Evolutionary conservation across 92 coral and sea anemone species (phyloP), one percentile per base, ranked within the genome.

Genomic region (Micromussa lordhowensis): DNA sequence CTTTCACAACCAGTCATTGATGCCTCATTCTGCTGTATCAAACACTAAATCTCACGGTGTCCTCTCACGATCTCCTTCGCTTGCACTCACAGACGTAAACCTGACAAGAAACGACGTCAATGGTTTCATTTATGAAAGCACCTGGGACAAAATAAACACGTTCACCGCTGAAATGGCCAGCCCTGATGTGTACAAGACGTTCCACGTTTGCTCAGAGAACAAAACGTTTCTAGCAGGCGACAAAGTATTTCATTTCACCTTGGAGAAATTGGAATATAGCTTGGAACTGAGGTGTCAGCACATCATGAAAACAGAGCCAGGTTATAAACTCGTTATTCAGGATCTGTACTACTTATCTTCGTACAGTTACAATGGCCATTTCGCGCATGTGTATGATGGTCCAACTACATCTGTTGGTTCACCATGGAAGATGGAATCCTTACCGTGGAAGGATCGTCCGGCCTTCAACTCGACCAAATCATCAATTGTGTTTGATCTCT

Each of bases 281-380:
- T n/a, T n/a, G 6, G 32, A 75, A 11, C 31, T 75, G 57, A 80
- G 74, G 3, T 92, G 95, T 86, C 84, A 89, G 15, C 93, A 90
- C 22, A 35, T 75, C 6, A 44, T 92, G 53, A 72, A 58, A 18
- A 89, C 95, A 32, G 85, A 86, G 24, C 85, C 81, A 24, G 93
- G 95, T 4, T 86, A 81, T 29, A 92, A 81, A 61, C 55, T 92
- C 7, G 64, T 58, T 18, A 30, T 92, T 21, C 95, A 92, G 74
- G 81, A 85, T 15, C 69, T 92, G 5, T 68, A 87, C 26, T 81
- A 38, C 14, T 8, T 14, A 5, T 24, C 82, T 29, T 55, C 68
- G 9, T 66, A 85, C 38, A 61, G 63, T 21, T 24, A 16, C 57
- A 1, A 24, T 9, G 48, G 51, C 14, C 66, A 8, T 31, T 78